Evolutionary conservation across 2,797 vertebrate species (phyloP).

Genomic region (Menidia menidia): DNA sequence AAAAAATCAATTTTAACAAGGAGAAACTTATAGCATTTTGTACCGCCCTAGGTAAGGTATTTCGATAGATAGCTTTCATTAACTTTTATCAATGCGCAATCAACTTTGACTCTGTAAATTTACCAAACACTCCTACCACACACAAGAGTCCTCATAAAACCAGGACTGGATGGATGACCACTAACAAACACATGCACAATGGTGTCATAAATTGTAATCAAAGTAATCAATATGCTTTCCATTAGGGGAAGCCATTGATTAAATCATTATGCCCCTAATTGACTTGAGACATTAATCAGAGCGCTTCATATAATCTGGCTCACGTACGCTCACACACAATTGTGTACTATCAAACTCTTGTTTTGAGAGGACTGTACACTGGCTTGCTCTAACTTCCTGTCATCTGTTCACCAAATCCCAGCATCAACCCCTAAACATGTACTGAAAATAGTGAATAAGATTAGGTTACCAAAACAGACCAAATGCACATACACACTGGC

Average conservation of each 20-base stretch:
- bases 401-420: too few relatives aligned
- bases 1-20: too few relatives aligned
- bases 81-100: not conserved
- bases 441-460: not conserved
- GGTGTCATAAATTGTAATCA: too few relatives aligned
- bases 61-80: not conserved
- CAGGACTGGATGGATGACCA: constrained; percentile 16
- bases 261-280: constrained; percentile 65
- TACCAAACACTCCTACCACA: not conserved
- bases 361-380: not conserved
- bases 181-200: too few relatives aligned
- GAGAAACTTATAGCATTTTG: too few relatives aligned
- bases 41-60: too few relatives aligned
- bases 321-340: constrained; percentile 2
- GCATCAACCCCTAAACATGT: too few relatives aligned
- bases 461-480: not conserved
- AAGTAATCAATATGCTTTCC: too few relatives aligned
- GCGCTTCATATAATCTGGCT: not conserved
- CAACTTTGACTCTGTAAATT: not conserved
- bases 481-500: not conserved
- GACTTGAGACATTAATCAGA: constrained; percentile 56
- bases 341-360: not conserved
- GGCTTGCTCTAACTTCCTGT: too few relatives aligned
- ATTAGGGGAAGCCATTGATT: constrained; percentile 54
- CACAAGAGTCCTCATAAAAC: constrained; percentile 20